These are phyloP conservation scores for Byasa hedistus DNA, from an alignment of 2,888 invertebrate genomes.

Conservation along the genomic window DNA sequence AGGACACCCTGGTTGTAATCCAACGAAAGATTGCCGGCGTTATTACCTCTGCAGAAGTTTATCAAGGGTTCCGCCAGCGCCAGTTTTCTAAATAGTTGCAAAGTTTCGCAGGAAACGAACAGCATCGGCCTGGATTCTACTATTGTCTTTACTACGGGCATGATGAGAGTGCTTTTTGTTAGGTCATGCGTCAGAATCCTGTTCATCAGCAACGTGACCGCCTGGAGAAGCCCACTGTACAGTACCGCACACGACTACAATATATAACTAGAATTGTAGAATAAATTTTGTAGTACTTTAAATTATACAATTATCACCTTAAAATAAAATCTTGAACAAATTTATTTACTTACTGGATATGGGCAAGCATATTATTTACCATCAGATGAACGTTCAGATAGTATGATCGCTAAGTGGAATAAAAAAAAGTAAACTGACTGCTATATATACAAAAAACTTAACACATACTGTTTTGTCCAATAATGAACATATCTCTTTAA, in stretches of 20 bases:
- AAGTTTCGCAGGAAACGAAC: constrained; percentile 45
- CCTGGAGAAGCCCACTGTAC: constrained; percentile 37
- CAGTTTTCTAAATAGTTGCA: constrained; percentile 42
- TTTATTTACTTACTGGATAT: too few relatives aligned
- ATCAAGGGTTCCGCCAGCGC: constrained; percentile 38
- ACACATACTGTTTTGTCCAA: constrained; percentile 59
- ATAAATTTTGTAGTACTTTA: too few relatives aligned
- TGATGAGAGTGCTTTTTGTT: constrained; percentile 31
- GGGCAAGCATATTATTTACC: not conserved
- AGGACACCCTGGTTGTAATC: constrained; percentile 71
- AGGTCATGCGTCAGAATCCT: constrained; percentile 20
- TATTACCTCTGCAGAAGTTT: constrained; percentile 47
- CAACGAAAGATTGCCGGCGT: constrained; percentile 53
- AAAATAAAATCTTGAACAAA: too few relatives aligned
- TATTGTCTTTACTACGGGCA: constrained; percentile 47
- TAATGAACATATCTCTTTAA: constrained; percentile 52
- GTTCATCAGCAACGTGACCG: constrained; percentile 34
- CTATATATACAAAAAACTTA: not conserved
- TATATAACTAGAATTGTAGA: not conserved
- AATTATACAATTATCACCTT: too few relatives aligned
- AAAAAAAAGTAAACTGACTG: too few relatives aligned
- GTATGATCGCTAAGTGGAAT: too few relatives aligned
- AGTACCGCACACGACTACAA: constrained; percentile 58
- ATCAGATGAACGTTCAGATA: not conserved
- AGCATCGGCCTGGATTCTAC: constrained; percentile 54